Conservation (phyloP, 2,888 invertebrate genomes). For the Chloroclysta siterata region DNA sequence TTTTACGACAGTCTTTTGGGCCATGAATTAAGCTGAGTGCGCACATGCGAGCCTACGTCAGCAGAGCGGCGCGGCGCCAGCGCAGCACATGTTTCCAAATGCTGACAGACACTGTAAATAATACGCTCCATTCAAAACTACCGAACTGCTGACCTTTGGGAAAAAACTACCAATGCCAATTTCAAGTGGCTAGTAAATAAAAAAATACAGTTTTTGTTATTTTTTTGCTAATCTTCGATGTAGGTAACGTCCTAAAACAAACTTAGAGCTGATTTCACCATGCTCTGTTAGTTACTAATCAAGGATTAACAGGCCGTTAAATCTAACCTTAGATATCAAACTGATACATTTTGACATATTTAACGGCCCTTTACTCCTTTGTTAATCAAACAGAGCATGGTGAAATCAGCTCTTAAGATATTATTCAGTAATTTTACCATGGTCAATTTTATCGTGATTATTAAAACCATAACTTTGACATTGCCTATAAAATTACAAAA, state of each 20-base stretch:
- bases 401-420: too few relatives aligned
- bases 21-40: slow-evolving; percentile 56
- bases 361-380: too few relatives aligned
- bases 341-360: too few relatives aligned
- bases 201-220: not conserved
- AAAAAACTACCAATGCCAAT: slow-evolving; percentile 41
- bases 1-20: slow-evolving; percentile 47
- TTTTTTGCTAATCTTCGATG: slow-evolving; percentile 21
- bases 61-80: slow-evolving; percentile 49
- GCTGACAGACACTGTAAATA: slow-evolving; percentile 61
- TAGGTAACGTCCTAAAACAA: slow-evolving; percentile 15
- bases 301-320: too few relatives aligned
- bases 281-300: too few relatives aligned
- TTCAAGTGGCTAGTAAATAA: slow-evolving; percentile 37
- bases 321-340: too few relatives aligned
- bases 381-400: too few relatives aligned
- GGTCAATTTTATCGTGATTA: not conserved
- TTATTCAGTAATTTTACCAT: not conserved
- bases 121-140: slow-evolving; percentile 58
- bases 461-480: not conserved
- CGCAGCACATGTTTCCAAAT: slow-evolving; percentile 64
- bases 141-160: slow-evolving; percentile 57
- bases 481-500: not conserved
- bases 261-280: too few relatives aligned
- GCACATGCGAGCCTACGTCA: slow-evolving; percentile 62